phyloP scores from a whole-genome alignment of 2,113 vertebrate species.

The Chaetops frenatus region DNA sequence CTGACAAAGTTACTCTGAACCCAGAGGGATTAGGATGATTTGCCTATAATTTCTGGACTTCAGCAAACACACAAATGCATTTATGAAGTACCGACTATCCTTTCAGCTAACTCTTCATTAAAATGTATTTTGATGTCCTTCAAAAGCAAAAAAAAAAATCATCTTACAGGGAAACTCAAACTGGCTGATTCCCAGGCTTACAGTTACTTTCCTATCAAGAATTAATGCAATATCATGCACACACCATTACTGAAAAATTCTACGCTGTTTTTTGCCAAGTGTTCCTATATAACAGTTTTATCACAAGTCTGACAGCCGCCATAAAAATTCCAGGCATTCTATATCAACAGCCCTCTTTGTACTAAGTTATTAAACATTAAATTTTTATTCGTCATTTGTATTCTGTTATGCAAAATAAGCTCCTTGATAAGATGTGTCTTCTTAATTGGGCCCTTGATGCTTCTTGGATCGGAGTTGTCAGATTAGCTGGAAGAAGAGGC shows the following conservation, averaged over 20 bases:
- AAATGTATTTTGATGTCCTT: conserved; percentile 61
- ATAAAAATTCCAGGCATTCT: conserved; percentile 87
- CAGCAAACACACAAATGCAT: background rate
- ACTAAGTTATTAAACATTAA: conserved; percentile 94
- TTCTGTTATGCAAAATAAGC: conserved; percentile 94
- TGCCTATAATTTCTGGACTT: conserved; percentile 18
- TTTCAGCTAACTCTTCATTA: conserved; percentile 58
- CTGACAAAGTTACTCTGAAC: conserved; percentile 4
- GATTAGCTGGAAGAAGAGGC: conserved; percentile 83
- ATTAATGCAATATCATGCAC: conserved; percentile 84
- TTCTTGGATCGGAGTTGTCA: conserved; percentile 87
- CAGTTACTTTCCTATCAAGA: conserved; percentile 82
- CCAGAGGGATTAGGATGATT: background rate
- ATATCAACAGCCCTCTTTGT: conserved; percentile 88
- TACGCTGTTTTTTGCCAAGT: conserved; percentile 85
- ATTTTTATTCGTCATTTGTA: conserved; percentile 92
- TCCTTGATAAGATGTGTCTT: conserved; percentile 91
- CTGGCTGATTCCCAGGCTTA: conserved; percentile 78
- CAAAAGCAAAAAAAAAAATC: background rate
- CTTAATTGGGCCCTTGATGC: conserved; percentile 94
- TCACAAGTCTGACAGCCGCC: conserved; percentile 85
- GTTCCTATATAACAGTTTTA: conserved; percentile 90
- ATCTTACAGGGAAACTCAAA: conserved; percentile 67
- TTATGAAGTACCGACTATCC: conserved; percentile 14
- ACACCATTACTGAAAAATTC: conserved; percentile 84